Percentiles rank a stretch among this genome's conserved stretches.
Conservation (phyloP, 2,113 vertebrate species). For the Phocoena phocoena region DNA sequence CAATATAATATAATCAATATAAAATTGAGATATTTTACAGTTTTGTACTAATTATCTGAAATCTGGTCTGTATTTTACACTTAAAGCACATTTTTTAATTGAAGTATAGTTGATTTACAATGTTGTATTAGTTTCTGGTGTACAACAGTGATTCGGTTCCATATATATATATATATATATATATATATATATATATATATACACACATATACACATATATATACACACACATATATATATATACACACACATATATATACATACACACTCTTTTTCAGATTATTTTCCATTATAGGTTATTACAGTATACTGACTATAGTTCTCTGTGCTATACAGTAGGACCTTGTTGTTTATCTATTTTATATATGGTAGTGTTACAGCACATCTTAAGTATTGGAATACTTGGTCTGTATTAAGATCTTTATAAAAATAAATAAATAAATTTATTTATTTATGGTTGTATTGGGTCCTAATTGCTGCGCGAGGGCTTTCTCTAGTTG, state of each 20-base stretch:
- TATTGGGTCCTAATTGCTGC: too few species aligned
- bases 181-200: neutral
- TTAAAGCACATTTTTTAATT: neutral
- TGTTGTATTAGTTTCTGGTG: neutral
- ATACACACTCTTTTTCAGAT: neutral
- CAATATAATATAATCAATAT: neutral
- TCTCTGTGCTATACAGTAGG: neutral
- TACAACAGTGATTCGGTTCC: neutral
- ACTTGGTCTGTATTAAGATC: neutral
- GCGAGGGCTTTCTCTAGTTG: too few species aligned
- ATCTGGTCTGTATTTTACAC: neutral
- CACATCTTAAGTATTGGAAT: neutral
- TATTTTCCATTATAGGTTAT: neutral
- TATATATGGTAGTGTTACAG: neutral
- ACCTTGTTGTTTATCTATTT: neutral
- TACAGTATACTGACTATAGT: neutral
- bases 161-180: neutral
- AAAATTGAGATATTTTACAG: conserved; percentile 21
- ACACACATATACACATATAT: neutral
- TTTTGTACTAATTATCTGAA: neutral
- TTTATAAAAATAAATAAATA: neutral
- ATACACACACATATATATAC: neutral
- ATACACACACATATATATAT: neutral
- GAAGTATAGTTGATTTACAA: neutral
- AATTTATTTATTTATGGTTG: too few species aligned